These are phyloP conservation scores for Notocelia uddmanniana DNA, from an alignment of 2,888 invertebrate genomes.

Conservation along the genomic window DNA sequence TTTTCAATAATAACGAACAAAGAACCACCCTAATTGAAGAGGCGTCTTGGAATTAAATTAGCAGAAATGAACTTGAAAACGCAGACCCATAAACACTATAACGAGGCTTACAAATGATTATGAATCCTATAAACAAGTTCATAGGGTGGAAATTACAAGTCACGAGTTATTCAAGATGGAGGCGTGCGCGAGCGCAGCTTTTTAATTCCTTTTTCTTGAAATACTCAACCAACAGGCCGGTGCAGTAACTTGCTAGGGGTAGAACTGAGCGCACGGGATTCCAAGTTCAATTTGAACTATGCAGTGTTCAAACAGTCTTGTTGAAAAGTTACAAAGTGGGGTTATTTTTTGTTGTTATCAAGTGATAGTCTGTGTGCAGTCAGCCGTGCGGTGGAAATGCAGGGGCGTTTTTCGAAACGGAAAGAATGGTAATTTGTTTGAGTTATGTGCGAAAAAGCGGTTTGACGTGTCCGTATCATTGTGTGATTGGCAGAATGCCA, in stretches of 20 bases:
- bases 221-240: constrained; percentile 59
- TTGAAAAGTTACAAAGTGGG: constrained; percentile 22
- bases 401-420: constrained; percentile 44
- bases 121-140: constrained; percentile 38
- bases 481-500: constrained; percentile 38
- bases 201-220: constrained; percentile 76
- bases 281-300: constrained; percentile 9
- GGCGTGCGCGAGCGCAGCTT: constrained; percentile 61
- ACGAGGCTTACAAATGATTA: constrained; percentile 40
- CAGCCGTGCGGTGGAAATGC: constrained; percentile 41
- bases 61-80: constrained; percentile 55
- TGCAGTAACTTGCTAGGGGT: constrained; percentile 66
- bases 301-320: constrained; percentile 24
- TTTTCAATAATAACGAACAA: constrained; percentile 54
- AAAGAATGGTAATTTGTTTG: constrained; percentile 40
- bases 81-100: constrained; percentile 44
- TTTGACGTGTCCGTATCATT: constrained; percentile 27
- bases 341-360: constrained; percentile 50
- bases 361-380: constrained; percentile 50
- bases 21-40: constrained; percentile 61
- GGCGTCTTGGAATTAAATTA: constrained; percentile 64
- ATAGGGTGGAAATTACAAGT: constrained; percentile 48
- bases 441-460: constrained; percentile 43
- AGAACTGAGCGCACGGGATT: constrained; percentile 55
- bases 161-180: constrained; percentile 68